A percentile compares a stretch with the other conserved stretches of the same genome.
Evolutionary conservation across 2,888 invertebrate species (phyloP).

Genomic region (Invenusta paracnida): DNA sequence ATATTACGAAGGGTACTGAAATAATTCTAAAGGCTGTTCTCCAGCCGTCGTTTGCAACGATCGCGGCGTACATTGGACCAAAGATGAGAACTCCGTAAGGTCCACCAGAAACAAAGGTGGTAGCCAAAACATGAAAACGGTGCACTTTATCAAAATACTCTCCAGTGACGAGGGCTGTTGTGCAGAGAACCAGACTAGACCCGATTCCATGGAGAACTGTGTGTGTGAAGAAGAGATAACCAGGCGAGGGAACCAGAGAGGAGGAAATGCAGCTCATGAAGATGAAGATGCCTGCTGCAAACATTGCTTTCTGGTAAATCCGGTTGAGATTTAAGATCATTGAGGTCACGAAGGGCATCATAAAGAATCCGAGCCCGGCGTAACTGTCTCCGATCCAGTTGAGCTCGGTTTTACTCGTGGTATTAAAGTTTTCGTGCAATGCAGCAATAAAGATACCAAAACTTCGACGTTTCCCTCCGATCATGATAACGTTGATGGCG

Average conservation of each 20-base stretch:
- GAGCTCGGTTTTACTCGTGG: conserved; percentile 39
- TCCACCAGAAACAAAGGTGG: conserved; percentile 43
- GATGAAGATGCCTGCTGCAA: conserved; percentile 39
- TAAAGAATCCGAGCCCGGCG: conserved; percentile 43
- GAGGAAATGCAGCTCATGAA: conserved; percentile 44
- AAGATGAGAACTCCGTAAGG: conserved; percentile 44
- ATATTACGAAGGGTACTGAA: conserved; percentile 42
- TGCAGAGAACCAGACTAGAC: conserved; percentile 42
- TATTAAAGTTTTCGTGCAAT: conserved; percentile 38
- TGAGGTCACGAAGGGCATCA: conserved; percentile 44
- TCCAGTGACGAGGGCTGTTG: conserved; percentile 43
- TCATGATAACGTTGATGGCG: conserved; percentile 42
- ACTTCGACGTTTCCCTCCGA: conserved; percentile 42
- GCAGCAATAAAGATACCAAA: conserved; percentile 43
- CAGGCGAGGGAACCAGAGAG: conserved; percentile 38
- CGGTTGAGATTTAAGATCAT: conserved; percentile 31
- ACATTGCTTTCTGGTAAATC: conserved; percentile 38
- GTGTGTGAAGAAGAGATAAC: conserved; percentile 43
- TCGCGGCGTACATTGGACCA: conserved; percentile 40
- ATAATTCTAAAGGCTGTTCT: conserved; percentile 41
- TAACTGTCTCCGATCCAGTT: conserved; percentile 46
- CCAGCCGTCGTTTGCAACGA: conserved; percentile 40
- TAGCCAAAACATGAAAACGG: conserved; percentile 42
- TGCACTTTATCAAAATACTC: conserved; percentile 45
- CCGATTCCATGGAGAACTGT: conserved; percentile 44